Conservation (phyloP, 2,113 vertebrate genomes). For the Tichodroma muraria region DNA sequence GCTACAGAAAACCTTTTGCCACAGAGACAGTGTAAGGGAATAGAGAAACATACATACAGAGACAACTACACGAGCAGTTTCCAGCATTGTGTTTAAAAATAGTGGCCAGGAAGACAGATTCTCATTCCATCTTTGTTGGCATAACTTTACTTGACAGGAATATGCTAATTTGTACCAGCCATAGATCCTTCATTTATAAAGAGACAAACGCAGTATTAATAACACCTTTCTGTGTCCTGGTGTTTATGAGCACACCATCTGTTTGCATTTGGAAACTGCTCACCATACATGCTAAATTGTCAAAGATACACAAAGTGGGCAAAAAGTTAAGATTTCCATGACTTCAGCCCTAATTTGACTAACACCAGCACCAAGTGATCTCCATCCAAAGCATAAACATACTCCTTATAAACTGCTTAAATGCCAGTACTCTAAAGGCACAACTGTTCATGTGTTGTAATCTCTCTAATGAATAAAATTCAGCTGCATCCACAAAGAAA, state of each 20-base stretch:
- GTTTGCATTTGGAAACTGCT: not conserved
- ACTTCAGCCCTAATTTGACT: not conserved
- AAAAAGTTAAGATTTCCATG: not conserved
- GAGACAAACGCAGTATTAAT: not conserved
- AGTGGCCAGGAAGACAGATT: not conserved
- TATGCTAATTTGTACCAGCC: not conserved
- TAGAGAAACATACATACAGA: not conserved
- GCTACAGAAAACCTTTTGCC: not conserved
- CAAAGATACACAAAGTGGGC: not conserved
- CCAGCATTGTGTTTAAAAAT: not conserved
- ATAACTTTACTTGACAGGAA: not conserved
- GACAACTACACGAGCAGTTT: not conserved
- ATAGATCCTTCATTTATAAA: not conserved
- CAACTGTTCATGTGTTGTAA: not conserved
- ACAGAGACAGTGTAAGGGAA: not conserved
- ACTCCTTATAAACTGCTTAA: not conserved
- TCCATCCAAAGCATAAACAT: conserved; percentile 2
- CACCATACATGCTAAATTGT: not conserved
- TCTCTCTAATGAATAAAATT: not conserved
- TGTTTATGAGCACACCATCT: not conserved
- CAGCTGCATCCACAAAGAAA: not conserved
- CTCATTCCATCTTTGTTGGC: not conserved
- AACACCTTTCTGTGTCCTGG: not conserved
- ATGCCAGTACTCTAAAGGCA: not conserved
- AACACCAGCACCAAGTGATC: not conserved